Conservation (phyloP, 2,797 vertebrate species). For the Esox masquinongy region DNA sequence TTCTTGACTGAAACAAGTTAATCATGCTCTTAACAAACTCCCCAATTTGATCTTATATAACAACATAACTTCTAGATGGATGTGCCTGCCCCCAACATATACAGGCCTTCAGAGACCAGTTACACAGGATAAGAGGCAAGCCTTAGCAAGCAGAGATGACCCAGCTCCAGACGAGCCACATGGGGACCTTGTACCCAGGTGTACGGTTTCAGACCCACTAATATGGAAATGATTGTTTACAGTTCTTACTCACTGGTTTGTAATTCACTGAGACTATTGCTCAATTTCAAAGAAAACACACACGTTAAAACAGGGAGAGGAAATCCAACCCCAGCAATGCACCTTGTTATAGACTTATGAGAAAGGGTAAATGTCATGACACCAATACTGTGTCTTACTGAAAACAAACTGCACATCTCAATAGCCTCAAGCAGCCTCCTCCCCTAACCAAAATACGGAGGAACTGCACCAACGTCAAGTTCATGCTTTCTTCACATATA, state of each 20-base stretch:
- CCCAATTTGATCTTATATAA: no score
- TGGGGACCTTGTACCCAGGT: slow-evolving; percentile 24
- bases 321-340: slow-evolving; percentile 17
- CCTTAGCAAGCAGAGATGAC: slow-evolving; percentile 34
- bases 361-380: slow-evolving; percentile 13
- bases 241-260: neutral
- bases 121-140: slow-evolving; percentile 37
- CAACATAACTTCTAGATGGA: neutral
- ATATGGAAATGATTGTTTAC: slow-evolving; percentile 8
- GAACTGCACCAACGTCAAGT: neutral
- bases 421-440: neutral
- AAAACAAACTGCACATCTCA: slow-evolving; percentile 1
- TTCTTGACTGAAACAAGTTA: neutral
- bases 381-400: neutral
- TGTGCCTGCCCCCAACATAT: neutral
- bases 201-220: neutral
- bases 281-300: neutral
- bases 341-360: neutral
- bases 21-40: neutral
- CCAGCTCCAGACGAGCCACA: slow-evolving; percentile 30
- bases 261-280: slow-evolving; percentile 1
- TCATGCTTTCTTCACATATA: neutral
- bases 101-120: slow-evolving; percentile 20
- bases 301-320: slow-evolving; percentile 13
- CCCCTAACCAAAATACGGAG: neutral